Conservation (phyloP, 2,113 vertebrate genomes). For the Callipepla squamata region DNA sequence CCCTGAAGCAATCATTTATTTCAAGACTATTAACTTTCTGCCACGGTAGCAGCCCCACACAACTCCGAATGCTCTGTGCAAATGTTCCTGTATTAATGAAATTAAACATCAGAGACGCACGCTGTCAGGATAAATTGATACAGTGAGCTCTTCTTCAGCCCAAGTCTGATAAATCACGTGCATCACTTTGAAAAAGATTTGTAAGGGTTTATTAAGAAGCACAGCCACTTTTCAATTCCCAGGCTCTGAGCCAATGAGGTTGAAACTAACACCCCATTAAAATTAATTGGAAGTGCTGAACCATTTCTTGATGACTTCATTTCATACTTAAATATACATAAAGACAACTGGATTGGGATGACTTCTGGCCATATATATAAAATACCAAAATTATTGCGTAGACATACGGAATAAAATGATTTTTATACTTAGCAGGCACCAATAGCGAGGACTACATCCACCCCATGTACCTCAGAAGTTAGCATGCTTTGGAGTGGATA, state of each 20-base stretch:
- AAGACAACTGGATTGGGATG: conserved; percentile 17
- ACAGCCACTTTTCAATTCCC: conserved; percentile 18
- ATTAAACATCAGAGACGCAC: neutral
- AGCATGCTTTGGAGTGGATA: neutral
- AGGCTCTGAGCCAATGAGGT: conserved; percentile 47
- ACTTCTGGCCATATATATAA: neutral
- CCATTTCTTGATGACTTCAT: conserved; percentile 56
- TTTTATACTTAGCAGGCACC: neutral
- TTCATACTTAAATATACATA: conserved; percentile 31
- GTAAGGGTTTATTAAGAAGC: conserved; percentile 14
- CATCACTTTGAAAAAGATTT: neutral
- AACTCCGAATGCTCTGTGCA: neutral
- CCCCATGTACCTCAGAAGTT: neutral
- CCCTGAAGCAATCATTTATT: neutral
- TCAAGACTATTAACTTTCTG: neutral
- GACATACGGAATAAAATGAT: conserved; percentile 7
- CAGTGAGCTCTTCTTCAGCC: neutral
- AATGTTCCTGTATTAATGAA: neutral
- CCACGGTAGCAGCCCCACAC: neutral
- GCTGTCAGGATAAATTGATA: neutral
- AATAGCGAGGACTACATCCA: neutral
- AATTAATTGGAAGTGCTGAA: conserved; percentile 69
- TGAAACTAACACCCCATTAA: conserved; percentile 49
- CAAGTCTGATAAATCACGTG: neutral
- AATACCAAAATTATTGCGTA: conserved; percentile 11